phyloP scores from a whole-genome alignment of 2,797 vertebrate genomes.

The Cynopterus sphinx region DNA sequence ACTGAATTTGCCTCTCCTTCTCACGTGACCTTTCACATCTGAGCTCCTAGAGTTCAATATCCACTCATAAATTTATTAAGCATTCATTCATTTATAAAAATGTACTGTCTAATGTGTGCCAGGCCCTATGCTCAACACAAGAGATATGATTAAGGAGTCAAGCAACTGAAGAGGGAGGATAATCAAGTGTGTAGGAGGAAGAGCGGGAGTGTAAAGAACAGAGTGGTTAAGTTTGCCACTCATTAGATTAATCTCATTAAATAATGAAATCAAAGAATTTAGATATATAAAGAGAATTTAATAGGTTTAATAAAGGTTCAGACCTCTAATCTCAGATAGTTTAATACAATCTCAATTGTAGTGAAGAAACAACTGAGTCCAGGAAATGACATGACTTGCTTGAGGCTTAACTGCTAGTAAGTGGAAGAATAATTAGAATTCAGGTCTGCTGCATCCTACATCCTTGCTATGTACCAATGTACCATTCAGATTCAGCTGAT shows the following conservation, averaged over 20 bases:
- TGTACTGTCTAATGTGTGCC: not conserved
- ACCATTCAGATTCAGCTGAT: not conserved
- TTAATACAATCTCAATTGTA: not conserved
- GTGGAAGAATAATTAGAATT: not conserved
- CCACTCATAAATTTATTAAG: not conserved
- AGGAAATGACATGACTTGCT: constrained; percentile 32
- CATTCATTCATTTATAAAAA: not conserved
- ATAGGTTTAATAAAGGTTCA: constrained; percentile 45
- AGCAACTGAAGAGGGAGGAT: not conserved
- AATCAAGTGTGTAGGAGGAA: not conserved
- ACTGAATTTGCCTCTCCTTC: not conserved
- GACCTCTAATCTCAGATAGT: constrained; percentile 6
- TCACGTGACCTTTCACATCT: not conserved
- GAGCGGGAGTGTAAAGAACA: not conserved
- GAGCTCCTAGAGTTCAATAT: not conserved
- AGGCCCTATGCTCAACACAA: not conserved
- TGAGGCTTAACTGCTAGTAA: not conserved
- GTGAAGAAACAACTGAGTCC: constrained; percentile 23
- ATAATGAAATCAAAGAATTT: constrained; percentile 41
- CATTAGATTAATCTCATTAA: constrained; percentile 25
- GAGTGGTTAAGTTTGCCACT: not conserved
- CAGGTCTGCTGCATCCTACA: not conserved
- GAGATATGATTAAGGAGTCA: not conserved
- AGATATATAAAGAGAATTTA: constrained; percentile 51
- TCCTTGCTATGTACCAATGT: not conserved